phyloP scores from a whole-genome alignment of 2,888 invertebrate species.

The Pachliopta kotzebuea region DNA sequence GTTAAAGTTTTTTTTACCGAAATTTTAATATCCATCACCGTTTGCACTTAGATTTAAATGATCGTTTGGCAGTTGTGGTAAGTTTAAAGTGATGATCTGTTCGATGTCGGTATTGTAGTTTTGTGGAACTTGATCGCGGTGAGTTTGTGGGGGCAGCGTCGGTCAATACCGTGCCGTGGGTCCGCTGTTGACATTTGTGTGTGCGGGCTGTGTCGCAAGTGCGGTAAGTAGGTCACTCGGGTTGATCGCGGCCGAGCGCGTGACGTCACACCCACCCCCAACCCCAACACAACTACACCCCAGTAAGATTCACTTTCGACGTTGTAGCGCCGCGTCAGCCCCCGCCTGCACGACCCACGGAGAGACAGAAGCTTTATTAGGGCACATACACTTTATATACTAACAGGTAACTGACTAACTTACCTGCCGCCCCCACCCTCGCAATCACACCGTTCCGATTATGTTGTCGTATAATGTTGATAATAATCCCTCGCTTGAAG shows the following conservation, averaged over 20 bases:
- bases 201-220: constrained; percentile 56
- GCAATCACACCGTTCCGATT: neutral
- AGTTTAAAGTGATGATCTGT: neutral
- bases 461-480: neutral
- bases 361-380: constrained; percentile 6
- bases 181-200: constrained; percentile 68
- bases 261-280: constrained; percentile 61
- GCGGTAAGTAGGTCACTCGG: constrained; percentile 60
- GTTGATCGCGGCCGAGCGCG: constrained; percentile 63
- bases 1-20: constrained; percentile 3
- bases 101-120: no score
- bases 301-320: constrained; percentile 60
- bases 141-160: constrained; percentile 48
- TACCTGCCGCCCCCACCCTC: neutral
- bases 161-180: constrained; percentile 54
- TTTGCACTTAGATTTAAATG: neutral
- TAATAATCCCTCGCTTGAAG: neutral
- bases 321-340: constrained; percentile 24
- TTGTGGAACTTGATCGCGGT: constrained; percentile 7
- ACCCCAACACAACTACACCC: no score
- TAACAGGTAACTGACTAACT: neutral
- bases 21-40: neutral
- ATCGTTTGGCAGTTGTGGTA: neutral
- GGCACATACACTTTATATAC: constrained; percentile 1
- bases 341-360: no score